Base-by-base conservation (phyloP, 1,140 invertebrate species). In the Zaprionus gabonicus region DNA sequence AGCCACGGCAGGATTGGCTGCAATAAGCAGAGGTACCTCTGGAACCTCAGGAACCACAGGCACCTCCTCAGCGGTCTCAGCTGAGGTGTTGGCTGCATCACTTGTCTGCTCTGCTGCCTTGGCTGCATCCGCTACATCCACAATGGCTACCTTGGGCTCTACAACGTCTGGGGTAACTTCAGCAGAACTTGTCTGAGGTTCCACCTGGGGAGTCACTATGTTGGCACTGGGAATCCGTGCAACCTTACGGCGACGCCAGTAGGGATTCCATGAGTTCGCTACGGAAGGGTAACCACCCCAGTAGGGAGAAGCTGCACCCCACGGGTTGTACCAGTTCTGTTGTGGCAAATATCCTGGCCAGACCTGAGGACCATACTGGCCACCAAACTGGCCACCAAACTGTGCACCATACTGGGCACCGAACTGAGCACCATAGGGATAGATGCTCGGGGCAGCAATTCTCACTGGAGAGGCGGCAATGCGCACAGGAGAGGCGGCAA, bases 201-300 rank as follows among this genome's bases (percentile, higher is more conserved):
- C n/a, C 23, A n/a, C 17, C 15, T n/a, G n/a, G 1, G 28, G 25
- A 51, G 60, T 13, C 9, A 20, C 41, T 4, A 9, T 15, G 17
- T 25, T 49, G 5, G 4, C 15, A 6, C 4, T 9, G 34, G 25
- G 36, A 10, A 31, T 17, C 1, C 17, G 27, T 2, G 7, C 13
- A 10, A 46, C 41, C 10, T 27, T 17, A 4, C 53, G 23, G 15
- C 38, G 59, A 51, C 58, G 23, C 71, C 66, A 70, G n/a, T 17
- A 63, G 10, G 36, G 49, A 10, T 15, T 28, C 27, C 57, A 31
- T 4, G 20, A 46, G 41, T 46, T 46, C 5, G n/a, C 5, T 3
- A 62, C 15, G 5, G 38, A 56, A 2, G 41, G 28, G n/a, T 58
- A 75, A 6, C 67, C 67, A n/a, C 67, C 67, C 67, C 62, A 76